phyloP scores from a whole-genome alignment of 2,113 vertebrate species.

The Actenoides hombroni region DNA sequence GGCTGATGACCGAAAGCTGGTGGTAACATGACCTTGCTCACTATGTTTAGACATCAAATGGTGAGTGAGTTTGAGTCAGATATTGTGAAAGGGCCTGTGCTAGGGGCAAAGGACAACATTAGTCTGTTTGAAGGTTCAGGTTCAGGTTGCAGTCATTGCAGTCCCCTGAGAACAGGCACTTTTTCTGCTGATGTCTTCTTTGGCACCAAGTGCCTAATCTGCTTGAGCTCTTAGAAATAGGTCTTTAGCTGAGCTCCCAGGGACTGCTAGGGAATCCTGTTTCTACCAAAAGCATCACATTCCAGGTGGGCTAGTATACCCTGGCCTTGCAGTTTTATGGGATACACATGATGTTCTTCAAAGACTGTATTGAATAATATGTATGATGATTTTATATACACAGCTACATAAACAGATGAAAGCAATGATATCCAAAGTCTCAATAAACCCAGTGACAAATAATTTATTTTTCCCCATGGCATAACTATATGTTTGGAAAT shows the following conservation, averaged over 20 bases:
- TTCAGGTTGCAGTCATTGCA: neutral
- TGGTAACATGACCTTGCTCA: rapidly evolving
- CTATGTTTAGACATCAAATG: neutral
- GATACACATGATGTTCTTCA: neutral
- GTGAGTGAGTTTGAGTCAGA: neutral
- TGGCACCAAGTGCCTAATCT: neutral
- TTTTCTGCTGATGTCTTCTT: neutral
- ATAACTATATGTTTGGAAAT: neutral
- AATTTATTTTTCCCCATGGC: neutral
- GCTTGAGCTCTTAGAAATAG: neutral
- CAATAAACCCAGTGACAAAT: neutral
- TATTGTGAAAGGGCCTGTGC: neutral
- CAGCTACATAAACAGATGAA: neutral
- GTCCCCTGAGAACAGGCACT: neutral
- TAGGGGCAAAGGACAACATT: neutral
- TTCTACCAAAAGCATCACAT: neutral
- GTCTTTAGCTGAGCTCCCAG: neutral
- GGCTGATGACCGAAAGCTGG: neutral
- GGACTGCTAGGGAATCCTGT: neutral
- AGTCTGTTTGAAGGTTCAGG: neutral
- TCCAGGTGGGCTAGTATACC: neutral
- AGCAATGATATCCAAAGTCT: neutral
- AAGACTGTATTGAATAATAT: neutral
- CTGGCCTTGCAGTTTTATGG: neutral
- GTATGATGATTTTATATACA: neutral